Percentiles rank a stretch among this genome's conserved stretches.
Evolutionary conservation across 2,113 vertebrate species (phyloP).

Genomic region (Toxostoma redivivum): DNA sequence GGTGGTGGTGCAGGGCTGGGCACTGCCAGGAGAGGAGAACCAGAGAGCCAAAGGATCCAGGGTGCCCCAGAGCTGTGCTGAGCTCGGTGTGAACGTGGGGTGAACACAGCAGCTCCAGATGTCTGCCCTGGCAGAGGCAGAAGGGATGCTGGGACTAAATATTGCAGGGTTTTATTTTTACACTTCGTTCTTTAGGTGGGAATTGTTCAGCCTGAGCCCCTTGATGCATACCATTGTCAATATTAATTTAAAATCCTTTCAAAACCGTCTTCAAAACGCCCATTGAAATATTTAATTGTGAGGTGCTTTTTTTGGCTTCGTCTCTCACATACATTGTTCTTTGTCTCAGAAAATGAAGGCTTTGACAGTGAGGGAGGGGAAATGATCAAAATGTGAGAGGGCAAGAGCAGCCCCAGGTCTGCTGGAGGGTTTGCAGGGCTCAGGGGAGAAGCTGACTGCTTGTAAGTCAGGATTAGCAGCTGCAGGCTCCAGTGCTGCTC

Average conservation of each 20-base stretch:
- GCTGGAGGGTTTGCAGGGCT: not conserved
- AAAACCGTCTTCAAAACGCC: not conserved
- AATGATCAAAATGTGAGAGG: not conserved
- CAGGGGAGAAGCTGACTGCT: not conserved
- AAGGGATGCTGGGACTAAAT: not conserved
- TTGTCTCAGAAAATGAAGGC: not conserved
- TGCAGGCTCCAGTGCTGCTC: not conserved
- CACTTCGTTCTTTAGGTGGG: not conserved
- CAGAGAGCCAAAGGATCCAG: fast-evolving
- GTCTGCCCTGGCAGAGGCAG: not conserved
- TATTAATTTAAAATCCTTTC: constrained; percentile 2
- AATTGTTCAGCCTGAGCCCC: not conserved
- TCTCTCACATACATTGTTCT: not conserved
- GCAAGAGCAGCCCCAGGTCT: not conserved
- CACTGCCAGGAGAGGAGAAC: fast-evolving
- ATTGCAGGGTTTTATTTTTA: not conserved
- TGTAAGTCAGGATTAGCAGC: not conserved
- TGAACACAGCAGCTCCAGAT: not conserved
- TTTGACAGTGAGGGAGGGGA: not conserved
- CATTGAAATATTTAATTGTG: constrained; percentile 52
- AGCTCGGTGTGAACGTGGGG: fast-evolving
- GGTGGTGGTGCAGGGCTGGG: not conserved
- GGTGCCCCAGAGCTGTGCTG: fast-evolving
- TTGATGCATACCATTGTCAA: not conserved
- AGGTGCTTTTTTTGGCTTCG: not conserved